Evolutionary conservation across 2,797 vertebrate species (phyloP), one percentile per base, ranked within the genome.

Genomic region (Phataginus tetradactyla): DNA sequence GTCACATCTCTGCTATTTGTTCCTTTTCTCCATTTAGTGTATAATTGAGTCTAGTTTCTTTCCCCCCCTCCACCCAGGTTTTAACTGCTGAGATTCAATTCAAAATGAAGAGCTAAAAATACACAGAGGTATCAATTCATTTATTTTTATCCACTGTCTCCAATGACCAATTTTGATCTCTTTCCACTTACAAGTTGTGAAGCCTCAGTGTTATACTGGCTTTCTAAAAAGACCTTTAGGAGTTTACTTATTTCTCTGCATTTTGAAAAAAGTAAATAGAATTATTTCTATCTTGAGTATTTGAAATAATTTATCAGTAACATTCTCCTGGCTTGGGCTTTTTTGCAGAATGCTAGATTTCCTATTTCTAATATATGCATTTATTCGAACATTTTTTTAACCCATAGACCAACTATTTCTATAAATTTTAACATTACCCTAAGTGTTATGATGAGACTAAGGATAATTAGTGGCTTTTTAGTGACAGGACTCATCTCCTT

Each of bases 401-500:
- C 63, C 12, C 18, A 27, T 12, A 84, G 53, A 20, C 17, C 39
- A 57, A 68, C 15, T 93, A 45, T 92, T 97, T 80, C 42, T 37
- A 61, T 86, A 87, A 93, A 80, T 15, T 25, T 94, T 92, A 75
- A 63, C 14, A 85, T 86, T 66, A 21, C 18, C 21, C 7, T 80
- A 95, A 94, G n/a, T 32, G 42, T 90, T 94, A 64, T 12, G 23
- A 87, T 84, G 42, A 90, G 34, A 94, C 39, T 95, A 92, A 55
- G 80, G 37, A 86, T 86, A 90, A 94, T 83, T 81, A 81, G 32
- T n/a, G 20, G 23, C n/a, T 91, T 75, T 90, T 94, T 61, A 75
- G 80, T 68, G 34, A 21, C 69, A 92, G 92, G n/a, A 81, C 8
- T 79, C 53, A 66, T 34, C 51, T 94, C 72, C 53, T 90, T 78